Conservation (phyloP, 1,140 invertebrate genomes). For the Brachionus asplanchnoidis region DNA sequence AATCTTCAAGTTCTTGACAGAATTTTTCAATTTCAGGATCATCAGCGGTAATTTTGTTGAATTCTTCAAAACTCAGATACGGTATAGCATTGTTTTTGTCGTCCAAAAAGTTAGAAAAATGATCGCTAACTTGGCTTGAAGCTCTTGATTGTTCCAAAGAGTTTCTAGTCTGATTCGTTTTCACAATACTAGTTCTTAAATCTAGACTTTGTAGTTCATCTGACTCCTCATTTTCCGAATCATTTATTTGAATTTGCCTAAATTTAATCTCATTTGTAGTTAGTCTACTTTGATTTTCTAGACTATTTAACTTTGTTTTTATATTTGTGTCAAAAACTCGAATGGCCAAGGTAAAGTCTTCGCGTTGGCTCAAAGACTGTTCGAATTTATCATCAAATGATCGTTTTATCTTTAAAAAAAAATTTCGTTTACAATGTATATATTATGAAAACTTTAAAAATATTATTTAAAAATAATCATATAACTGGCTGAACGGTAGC, state of each 20-base stretch:
- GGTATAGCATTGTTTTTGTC: constrained; percentile 8
- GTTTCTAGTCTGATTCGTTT: background rate
- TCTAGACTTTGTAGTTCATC: background rate
- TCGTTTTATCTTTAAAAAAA: constrained; percentile 8
- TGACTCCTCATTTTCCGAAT: background rate
- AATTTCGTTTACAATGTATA: no score
- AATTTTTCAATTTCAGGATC: constrained; percentile 2
- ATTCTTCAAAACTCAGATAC: background rate
- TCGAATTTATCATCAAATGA: background rate
- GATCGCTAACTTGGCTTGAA: background rate
- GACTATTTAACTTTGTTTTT: background rate
- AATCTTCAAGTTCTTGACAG: background rate
- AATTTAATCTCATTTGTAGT: background rate
- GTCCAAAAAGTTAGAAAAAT: background rate
- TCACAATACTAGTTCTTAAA: background rate
- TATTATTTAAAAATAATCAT: background rate
- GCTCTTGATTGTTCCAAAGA: background rate
- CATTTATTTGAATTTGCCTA: background rate
- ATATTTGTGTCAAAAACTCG: background rate
- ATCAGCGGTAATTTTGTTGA: background rate
- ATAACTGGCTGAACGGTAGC: no score
- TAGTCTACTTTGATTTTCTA: background rate
- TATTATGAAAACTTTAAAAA: no score
- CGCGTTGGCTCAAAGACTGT: background rate
- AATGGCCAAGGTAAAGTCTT: constrained; percentile 21